Evolutionary conservation across 1,140 invertebrate genomes (phyloP).

Genomic region (Physella acuta): DNA sequence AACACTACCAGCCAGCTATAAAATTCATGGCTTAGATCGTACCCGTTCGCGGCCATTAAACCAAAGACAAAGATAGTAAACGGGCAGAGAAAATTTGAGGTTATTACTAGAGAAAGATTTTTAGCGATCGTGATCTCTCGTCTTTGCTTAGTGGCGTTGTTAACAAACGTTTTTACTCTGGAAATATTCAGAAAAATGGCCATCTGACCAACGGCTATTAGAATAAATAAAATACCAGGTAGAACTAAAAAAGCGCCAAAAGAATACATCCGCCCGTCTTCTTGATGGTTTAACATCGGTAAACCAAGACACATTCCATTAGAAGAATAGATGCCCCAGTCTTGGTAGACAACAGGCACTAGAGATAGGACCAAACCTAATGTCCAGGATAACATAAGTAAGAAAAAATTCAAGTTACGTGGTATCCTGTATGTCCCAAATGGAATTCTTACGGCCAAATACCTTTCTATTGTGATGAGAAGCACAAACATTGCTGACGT

Average conservation of each 20-base stretch:
- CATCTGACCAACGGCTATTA: slow-evolving; percentile 25
- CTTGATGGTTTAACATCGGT: slow-evolving; percentile 9
- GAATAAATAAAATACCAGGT: slow-evolving; percentile 21
- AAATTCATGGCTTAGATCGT: slow-evolving; percentile 24
- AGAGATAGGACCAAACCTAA: neutral
- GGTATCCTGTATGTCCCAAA: no score
- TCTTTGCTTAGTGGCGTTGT: slow-evolving; percentile 22
- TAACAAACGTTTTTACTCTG: neutral
- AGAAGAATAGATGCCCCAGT: no score
- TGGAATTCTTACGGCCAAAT: no score
- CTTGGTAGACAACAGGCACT: neutral
- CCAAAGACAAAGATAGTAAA: slow-evolving; percentile 40
- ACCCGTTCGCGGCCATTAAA: slow-evolving; percentile 28
- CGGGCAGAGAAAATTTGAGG: slow-evolving; percentile 37
- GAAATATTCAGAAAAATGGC: neutral
- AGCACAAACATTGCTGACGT: slow-evolving; percentile 24
- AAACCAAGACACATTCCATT: no score
- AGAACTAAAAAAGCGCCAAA: slow-evolving; percentile 19
- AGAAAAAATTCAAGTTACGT: neutral
- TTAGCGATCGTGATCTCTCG: slow-evolving; percentile 33
- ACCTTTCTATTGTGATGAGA: no score
- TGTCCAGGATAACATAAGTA: neutral
- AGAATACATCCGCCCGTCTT: slow-evolving; percentile 19
- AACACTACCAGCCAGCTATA: no score
- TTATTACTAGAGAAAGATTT: slow-evolving; percentile 31